Base-by-base conservation (phyloP, 2,888 invertebrate genomes). In the Chydorus sphaericus region DNA sequence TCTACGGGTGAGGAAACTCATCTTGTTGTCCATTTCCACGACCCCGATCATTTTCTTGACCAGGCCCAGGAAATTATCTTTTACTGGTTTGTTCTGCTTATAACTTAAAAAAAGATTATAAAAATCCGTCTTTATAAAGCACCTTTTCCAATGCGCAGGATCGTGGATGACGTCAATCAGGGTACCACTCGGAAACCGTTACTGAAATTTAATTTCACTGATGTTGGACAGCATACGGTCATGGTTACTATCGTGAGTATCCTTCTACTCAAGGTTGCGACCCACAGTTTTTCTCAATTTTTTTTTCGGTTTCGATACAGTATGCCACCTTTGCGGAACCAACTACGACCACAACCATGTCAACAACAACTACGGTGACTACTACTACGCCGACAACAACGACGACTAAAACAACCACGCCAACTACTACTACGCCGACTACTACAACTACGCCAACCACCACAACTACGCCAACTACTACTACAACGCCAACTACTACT, bases 41-140 rank as follows among this genome's bases (percentile, higher is more conserved):
- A 55, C n/a, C 55, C 55, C 28, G 55, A 55, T 18, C 31, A 48
- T n/a, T 55, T 55, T n/a, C 49, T 55, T n/a, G 23, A 33, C 7
- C n/a, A 31, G 18, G 55, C 55, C 16, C 48, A 36, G 16, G 33
- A 48, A 23, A 48, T 49, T n/a, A 33, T 39, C 6, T 55, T 38
- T 26, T 49, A 33, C 20, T 55, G 55, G 55, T 28, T 48, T 23
- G 36, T n/a, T n/a, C n/a, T n/a, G n/a, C n/a, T n/a, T n/a, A n/a
- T n/a, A n/a, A n/a, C n/a, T n/a, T n/a, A n/a, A n/a, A n/a, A n/a
- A n/a, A n/a, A n/a, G n/a, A n/a, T n/a, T n/a, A n/a, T n/a, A n/a
- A n/a, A n/a, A n/a, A n/a, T n/a, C n/a, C n/a, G n/a, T n/a, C n/a
- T n/a, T n/a, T n/a, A n/a, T n/a, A n/a, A n/a, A n/a, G n/a, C n/a